Evolutionary conservation across 2,888 invertebrate species (phyloP), one percentile per base, ranked within the genome.

Genomic region (Sipha maydis): DNA sequence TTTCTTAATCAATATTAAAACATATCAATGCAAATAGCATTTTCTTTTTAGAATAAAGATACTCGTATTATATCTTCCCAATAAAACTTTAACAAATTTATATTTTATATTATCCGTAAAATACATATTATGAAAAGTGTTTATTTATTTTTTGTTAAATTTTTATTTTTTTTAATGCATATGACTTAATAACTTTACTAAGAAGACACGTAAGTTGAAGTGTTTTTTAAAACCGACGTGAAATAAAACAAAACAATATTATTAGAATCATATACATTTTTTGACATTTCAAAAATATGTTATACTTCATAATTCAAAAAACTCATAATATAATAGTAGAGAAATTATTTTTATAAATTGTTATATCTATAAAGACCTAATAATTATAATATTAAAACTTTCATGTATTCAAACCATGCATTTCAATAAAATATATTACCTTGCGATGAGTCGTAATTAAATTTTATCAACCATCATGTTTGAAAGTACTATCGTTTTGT

Each of bases 61-160:
- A 5, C 3, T 41, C 38, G 7, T 41, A 41, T 41, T 11, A 41
- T 9, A 41, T 41, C 8, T 14, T 14, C 14, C 48, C 48, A 11
- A 48, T 48, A 48, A 48, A 14, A 48, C 48, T 48, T 48, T 48
- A 2, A 48, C 14, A 48, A 14, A 48, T 48, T 14, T 14, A 41
- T 41, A 41, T 41, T 41, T 9, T 41, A 41, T 41, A 48, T 2
- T 48, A 11, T 11, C 48, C 48, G 14, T 14, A 48, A 14, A 48
- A 14, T 48, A 48, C 14, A 69, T n/a, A n/a, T 7, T n/a, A 14
- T n/a, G 11, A 28, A 69, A 28, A 69, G n/a, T 34, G 34, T 38
- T 79, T 17, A 61, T 38, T n/a, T 61, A 25, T 78, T 56, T 11
- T 25, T 79, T 34, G 34, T 79, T 79, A 61, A 61, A 14, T 79